Base-by-base conservation (phyloP, 2,113 vertebrate species). In the Ancistrus triradiatus region DNA sequence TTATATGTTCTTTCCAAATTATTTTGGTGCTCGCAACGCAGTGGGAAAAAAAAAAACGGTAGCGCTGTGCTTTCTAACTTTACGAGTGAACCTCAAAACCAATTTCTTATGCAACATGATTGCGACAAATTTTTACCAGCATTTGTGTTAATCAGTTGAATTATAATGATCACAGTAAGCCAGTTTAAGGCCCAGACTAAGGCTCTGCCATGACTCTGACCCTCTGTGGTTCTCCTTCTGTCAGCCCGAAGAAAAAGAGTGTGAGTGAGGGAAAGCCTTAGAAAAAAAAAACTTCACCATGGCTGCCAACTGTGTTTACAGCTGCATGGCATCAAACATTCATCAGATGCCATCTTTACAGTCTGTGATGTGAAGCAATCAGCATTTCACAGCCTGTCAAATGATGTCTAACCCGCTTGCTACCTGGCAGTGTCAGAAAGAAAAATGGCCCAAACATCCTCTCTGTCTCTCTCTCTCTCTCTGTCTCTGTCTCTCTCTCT, bases 331-430 rank as follows among this genome's bases (percentile, higher is more conserved):
- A 87, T 87, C 84, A 88, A 87, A 85, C 84, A 81, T 85, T 86
- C 84, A 88, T 88, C 88, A 88, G 82, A 86, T 81, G 81, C 78
- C 83, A 84, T 86, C 84, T 85, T 84, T 84, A 83, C 79, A 82
- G 81, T 78, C 80, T 85, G 84, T 86, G 84, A 87, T 87, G 86
- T 87, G 86, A 80, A 79, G 77, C 84, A 86, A 88, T 88, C 88
- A 85, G 80, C 84, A 85, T 88, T 87, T 87, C 85, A 88, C 84
- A 87, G 84, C 78, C 84, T 84, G 85, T 88, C 84, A 85, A 81
- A 84, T 73, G 78, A 78, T 78, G 83, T 81, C 81, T 81, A 83
- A 85, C 83, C 72, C 72, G 55, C 77, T 80, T 76, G 80, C 80
- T 86, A 83, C 84, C 87, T 87, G 86, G 82, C 85, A 84, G 70